Evolutionary conservation across 2,888 invertebrate genomes (phyloP).

Genomic region (Cataglyphis rosenhaueri): DNA sequence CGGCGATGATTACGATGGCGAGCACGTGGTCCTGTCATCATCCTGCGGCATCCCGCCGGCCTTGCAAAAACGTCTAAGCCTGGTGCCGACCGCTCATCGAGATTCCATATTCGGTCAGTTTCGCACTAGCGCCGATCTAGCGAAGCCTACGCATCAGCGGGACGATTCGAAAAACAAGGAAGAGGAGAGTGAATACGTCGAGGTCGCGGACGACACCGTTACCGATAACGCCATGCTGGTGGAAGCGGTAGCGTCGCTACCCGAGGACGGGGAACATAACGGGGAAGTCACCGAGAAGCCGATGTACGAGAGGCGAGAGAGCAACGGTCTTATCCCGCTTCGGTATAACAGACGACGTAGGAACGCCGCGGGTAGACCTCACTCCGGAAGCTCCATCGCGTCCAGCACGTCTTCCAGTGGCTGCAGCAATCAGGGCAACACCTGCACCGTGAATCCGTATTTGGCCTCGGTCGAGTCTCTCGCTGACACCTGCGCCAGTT

Average conservation of each 20-base stretch:
- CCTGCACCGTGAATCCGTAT: constrained; percentile 91
- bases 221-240: constrained; percentile 23
- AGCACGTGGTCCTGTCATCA: constrained; percentile 75
- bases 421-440: constrained; percentile 87
- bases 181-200: constrained; percentile 37
- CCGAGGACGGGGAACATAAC: constrained; percentile 28
- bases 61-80: constrained; percentile 82
- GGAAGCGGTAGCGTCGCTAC: not conserved
- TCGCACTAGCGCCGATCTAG: constrained; percentile 49
- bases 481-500: constrained; percentile 91
- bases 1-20: constrained; percentile 74
- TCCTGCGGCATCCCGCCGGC: constrained; percentile 78
- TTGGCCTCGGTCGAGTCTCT: constrained; percentile 95
- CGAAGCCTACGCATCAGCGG: constrained; percentile 28
- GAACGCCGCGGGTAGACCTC: constrained; percentile 88
- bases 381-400: constrained; percentile 92
- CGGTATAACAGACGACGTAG: constrained; percentile 86
- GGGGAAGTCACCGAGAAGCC: constrained; percentile 80
- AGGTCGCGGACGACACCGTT: not conserved
- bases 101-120: constrained; percentile 80
- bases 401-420: constrained; percentile 87
- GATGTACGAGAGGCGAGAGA: constrained; percentile 83
- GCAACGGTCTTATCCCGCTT: constrained; percentile 76
- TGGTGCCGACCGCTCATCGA: constrained; percentile 79
- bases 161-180: constrained; percentile 51